phyloP scores from a whole-genome alignment of 2,113 vertebrate species.

The Albula goreensis region DNA sequence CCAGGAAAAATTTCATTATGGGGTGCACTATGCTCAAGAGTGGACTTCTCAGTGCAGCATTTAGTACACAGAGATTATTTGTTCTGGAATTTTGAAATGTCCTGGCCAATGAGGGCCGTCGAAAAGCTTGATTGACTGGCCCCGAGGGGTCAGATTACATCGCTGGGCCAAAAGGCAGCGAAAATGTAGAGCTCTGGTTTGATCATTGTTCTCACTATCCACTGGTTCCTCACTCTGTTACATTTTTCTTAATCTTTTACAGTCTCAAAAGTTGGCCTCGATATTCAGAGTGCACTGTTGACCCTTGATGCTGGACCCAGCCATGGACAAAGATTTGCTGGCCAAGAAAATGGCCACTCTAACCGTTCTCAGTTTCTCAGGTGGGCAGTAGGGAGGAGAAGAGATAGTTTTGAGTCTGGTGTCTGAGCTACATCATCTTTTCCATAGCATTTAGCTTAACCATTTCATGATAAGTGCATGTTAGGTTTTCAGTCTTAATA shows the following conservation, averaged over 20 bases:
- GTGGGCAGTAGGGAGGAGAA: constrained; percentile 48
- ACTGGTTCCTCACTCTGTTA: neutral
- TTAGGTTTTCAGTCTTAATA: too few species aligned
- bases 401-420: neutral
- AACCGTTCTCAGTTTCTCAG: constrained; percentile 81
- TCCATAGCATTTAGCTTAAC: neutral
- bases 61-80: too few species aligned
- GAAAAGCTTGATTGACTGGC: too few species aligned
- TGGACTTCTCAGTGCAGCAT: too few species aligned
- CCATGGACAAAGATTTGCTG: constrained; percentile 73
- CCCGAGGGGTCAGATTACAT: too few species aligned
- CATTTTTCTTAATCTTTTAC: constrained; percentile 31
- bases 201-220: neutral
- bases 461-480: too few species aligned
- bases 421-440: neutral
- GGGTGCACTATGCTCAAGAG: too few species aligned
- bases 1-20: too few species aligned
- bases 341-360: constrained; percentile 78
- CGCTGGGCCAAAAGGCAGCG: too few species aligned
- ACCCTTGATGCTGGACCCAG: constrained; percentile 71
- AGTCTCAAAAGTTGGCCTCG: constrained; percentile 84
- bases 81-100: too few species aligned
- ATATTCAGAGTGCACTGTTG: constrained; percentile 85
- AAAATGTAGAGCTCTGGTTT: neutral
- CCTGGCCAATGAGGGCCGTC: too few species aligned